Evolutionary conservation across 2,113 vertebrate species (phyloP), one percentile per base, ranked within the genome.

Genomic region (Mystacornis crossleyi): DNA sequence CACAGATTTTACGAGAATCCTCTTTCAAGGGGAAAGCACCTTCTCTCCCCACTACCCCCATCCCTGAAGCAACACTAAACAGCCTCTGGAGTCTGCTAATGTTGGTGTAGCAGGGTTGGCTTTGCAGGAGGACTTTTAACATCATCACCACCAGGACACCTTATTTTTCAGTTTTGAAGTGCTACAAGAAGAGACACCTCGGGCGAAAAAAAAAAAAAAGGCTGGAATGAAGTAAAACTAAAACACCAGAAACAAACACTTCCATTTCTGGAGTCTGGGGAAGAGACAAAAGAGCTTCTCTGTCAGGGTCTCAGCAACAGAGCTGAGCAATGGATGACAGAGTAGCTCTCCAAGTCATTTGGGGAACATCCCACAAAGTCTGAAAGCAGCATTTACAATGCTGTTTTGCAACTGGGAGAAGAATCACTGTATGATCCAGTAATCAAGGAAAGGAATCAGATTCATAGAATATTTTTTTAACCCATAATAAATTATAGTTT

Each of bases 381-480:
- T 87, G 53, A 85, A 94, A 95, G 86, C 34, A 87, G 48, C 28
- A 82, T 65, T 89, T 81, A 86, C 47, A 62, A 64, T 36, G 36
- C 28, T 83, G 42, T 48, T 90, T 95, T 81, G 81, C 66, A 95
- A 10, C 23, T 64, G 45, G 36, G 31, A 91, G 90, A 91, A 89
- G 53, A 93, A 91, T 82, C 81, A 82, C 81, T 91, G 74, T 65
- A 73, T 38, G 50, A 72, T 43, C 70, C 62, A 87, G 78, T 73
- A 94, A 95, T 72, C 74, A 96, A 88, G 89, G 71, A 94, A 97
- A 89, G 48, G 26, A 87, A 42, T 71, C 84, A 58, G 66, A 90
- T 89, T 90, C 61, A 87, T 0, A 48, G 43, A 75, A 80, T 89
- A 80, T 85, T 91, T 93, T 96, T 95, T 94, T 78, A 95, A 75